A percentile compares a stretch with the other conserved stretches of the same genome.
Conservation (phyloP, 2,797 vertebrate genomes). For the Pachyuromys duprasi region DNA sequence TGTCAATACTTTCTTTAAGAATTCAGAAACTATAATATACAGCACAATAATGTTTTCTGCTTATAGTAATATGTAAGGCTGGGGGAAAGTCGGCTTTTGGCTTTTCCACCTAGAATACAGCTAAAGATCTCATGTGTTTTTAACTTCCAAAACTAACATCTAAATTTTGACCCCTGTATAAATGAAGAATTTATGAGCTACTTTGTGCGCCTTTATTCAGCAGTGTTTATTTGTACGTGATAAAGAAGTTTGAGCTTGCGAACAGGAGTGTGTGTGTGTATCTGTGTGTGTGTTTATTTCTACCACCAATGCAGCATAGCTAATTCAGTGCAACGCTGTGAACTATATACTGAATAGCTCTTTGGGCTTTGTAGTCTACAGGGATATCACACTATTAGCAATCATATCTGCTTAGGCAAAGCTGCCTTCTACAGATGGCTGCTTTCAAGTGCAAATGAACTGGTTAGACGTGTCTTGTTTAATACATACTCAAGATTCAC, state of each 20-base stretch:
- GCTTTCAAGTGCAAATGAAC: conserved; percentile 99
- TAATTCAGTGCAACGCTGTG: conserved; percentile 98
- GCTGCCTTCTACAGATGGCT: conserved; percentile 99
- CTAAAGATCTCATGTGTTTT: conserved; percentile 73
- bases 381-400: conserved; percentile 99
- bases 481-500: conserved; percentile 99
- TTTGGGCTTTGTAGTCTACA: conserved; percentile 96
- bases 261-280: conserved; percentile 78
- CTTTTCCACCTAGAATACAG: conserved; percentile 66
- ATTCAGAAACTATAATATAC: conserved; percentile 57
- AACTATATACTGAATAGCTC: conserved; percentile 97
- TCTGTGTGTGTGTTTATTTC: conserved; percentile 83
- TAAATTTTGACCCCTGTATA: conserved; percentile 75
- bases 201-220: conserved; percentile 45
- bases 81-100: conserved; percentile 70
- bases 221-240: conserved; percentile 88
- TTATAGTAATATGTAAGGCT: conserved; percentile 64
- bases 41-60: conserved; percentile 63
- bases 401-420: conserved; percentile 99
- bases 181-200: conserved; percentile 77
- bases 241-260: conserved; percentile 86
- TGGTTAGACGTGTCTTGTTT: conserved; percentile 99
- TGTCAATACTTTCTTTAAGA: conserved; percentile 52
- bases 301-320: conserved; percentile 91
- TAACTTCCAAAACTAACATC: conserved; percentile 83